These are phyloP conservation scores for Lasiurus borealis DNA, from an alignment of 2,113 vertebrate genomes.

Conservation along the genomic window DNA sequence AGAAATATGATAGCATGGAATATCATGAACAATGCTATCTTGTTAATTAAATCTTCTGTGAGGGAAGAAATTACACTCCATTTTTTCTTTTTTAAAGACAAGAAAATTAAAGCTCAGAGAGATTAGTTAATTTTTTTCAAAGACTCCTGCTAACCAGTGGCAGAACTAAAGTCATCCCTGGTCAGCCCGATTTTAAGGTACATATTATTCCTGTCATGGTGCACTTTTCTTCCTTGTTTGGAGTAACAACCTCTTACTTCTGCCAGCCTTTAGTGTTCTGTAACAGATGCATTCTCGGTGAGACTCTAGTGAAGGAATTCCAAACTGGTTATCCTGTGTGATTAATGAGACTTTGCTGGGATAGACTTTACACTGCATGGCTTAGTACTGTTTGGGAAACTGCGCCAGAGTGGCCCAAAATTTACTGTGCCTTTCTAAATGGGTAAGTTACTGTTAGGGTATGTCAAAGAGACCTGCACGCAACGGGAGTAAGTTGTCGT, in stretches of 20 bases:
- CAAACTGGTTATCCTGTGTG: neutral
- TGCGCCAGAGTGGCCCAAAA: neutral
- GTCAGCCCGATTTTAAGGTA: neutral
- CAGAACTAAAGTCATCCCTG: neutral
- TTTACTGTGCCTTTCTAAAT: slow-evolving; percentile 49
- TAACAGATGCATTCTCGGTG: neutral
- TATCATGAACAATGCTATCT: neutral
- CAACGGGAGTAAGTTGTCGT: neutral
- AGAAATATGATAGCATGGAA: neutral
- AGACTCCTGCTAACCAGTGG: neutral
- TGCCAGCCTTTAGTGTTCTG: neutral
- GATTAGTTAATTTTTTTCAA: slow-evolving; percentile 48
- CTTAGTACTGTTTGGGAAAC: slow-evolving; percentile 33
- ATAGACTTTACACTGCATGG: neutral
- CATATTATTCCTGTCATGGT: neutral
- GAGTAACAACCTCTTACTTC: slow-evolving; percentile 38
- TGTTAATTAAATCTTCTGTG: neutral
- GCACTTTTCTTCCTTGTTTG: slow-evolving; percentile 46
- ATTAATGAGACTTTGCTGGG: slow-evolving; percentile 35
- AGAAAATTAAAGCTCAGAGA: slow-evolving; percentile 32
- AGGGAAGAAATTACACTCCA: neutral
- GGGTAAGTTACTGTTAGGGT: slow-evolving; percentile 48
- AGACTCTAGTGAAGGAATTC: neutral
- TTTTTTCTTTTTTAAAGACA: neutral
- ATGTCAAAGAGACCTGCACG: slow-evolving; percentile 10